Conservation (phyloP, 92 coral and sea anemone genomes). For the Ricordea florida region DNA sequence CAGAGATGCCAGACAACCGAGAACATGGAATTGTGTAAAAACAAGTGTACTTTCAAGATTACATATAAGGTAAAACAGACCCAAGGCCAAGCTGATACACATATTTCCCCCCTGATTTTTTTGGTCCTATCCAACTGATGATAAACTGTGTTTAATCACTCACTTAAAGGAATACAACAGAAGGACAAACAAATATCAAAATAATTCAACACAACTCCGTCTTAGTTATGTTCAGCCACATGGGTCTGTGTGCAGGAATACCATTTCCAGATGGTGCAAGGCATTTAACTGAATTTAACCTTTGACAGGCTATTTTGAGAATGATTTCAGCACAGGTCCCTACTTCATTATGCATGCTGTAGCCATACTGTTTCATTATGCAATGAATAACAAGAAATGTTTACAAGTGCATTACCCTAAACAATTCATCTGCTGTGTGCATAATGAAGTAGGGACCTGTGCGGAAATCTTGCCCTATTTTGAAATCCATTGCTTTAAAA, state of each 20-base stretch:
- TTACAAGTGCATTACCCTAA: no score
- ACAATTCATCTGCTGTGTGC: no score
- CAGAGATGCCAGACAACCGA: conserved; percentile 56
- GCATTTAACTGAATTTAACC: no score
- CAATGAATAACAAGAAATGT: no score
- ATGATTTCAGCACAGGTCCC: no score
- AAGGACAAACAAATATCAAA: neutral
- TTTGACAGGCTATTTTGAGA: no score
- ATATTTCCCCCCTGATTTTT: conserved; percentile 8
- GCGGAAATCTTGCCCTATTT: no score
- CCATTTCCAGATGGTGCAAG: conserved; percentile 40
- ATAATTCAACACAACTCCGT: neutral
- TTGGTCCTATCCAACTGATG: neutral
- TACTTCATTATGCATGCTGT: no score
- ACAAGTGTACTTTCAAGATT: conserved; percentile 23
- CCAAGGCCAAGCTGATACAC: conserved; percentile 37
- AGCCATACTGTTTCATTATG: no score
- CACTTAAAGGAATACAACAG: conserved; percentile 12
- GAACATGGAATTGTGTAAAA: neutral
- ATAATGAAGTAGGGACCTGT: no score
- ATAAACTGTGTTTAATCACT: conserved; percentile 10
- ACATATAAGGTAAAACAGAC: conserved; percentile 42
- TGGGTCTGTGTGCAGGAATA: conserved; percentile 32
- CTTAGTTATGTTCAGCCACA: conserved; percentile 32
- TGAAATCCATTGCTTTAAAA: no score